Evolutionary conservation across 1,140 invertebrate species (phyloP), one percentile per base, ranked within the genome.

Genomic region (Homalodisca vitripennis): DNA sequence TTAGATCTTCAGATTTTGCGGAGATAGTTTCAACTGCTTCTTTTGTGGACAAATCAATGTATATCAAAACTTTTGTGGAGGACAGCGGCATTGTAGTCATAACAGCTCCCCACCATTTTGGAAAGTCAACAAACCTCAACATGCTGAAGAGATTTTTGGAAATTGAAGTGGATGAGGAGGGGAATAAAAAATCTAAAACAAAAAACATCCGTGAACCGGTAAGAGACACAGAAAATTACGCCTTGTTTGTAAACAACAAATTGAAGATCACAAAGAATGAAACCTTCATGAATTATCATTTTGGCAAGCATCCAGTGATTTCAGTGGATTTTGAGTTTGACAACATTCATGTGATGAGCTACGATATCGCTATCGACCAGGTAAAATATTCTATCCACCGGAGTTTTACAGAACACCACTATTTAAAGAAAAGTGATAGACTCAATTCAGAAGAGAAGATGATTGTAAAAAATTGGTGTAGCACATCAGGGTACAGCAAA

Each of bases 261-360:
- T 22, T 51, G 2, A 51, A 51, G 48, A 51, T 51, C 22, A 22
- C 48, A n/a, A n/a, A 12, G 48, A 51, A 51, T n/a, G 3, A 51
- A 51, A 12, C 48, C 6, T 51, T 51, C 48, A 51, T 51, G 48
- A 22, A 51, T 51, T 22, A 20, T 3, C n/a, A 51, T 20, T 51
- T 51, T 20, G 48, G 48, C 6, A 51, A 51, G n/a, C 48, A 51
- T n/a, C 48, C 48, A 3, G 48, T 51, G 6, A 51, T 51, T 20
- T 22, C 17, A 20, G 48, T 51, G n/a, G 48, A 51, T 22, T 20
- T 51, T 14, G 48, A 51, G 48, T 51, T 10, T 51, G 48, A 51
- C 48, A 51, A 51, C n/a, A 51, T 51, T n/a, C 48, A 51, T 51
- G 48, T 51, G n/a, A 51, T 51, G 48, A 51, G 48, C n/a, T 51